phyloP scores from a whole-genome alignment of 2,888 invertebrate genomes.

The Lamellibrachia satsuma region DNA sequence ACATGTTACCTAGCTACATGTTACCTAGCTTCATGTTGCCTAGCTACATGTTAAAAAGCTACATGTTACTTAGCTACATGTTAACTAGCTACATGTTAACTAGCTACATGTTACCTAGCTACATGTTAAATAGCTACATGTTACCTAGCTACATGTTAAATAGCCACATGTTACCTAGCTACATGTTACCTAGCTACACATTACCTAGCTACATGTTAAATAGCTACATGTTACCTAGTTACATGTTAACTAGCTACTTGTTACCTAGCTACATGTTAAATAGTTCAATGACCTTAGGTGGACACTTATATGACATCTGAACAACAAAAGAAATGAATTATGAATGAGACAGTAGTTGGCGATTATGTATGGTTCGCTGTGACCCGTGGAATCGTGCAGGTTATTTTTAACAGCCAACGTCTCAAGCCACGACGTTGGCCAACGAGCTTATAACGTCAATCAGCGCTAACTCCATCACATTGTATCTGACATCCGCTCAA shows the following conservation, averaged over 20 bases:
- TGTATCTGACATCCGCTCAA: background rate
- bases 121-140: background rate
- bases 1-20: no score
- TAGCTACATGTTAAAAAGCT: no score
- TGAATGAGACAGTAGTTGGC: background rate
- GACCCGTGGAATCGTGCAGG: background rate
- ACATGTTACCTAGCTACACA: background rate
- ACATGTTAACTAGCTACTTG: background rate
- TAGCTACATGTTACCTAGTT: no score
- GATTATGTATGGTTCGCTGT: background rate
- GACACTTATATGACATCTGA: background rate
- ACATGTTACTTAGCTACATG: no score
- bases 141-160: background rate
- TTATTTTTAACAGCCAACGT: background rate
- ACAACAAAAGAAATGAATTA: background rate
- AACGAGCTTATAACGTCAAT: background rate
- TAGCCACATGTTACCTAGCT: background rate
- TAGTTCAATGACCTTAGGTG: background rate
- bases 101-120: background rate
- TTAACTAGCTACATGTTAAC: background rate
- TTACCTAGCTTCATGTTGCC: no score
- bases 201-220: background rate
- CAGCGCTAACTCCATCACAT: background rate
- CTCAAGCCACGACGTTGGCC: background rate
- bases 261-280: background rate